Base-by-base conservation (phyloP, 2,113 vertebrate genomes). In the Lophius piscatorius region DNA sequence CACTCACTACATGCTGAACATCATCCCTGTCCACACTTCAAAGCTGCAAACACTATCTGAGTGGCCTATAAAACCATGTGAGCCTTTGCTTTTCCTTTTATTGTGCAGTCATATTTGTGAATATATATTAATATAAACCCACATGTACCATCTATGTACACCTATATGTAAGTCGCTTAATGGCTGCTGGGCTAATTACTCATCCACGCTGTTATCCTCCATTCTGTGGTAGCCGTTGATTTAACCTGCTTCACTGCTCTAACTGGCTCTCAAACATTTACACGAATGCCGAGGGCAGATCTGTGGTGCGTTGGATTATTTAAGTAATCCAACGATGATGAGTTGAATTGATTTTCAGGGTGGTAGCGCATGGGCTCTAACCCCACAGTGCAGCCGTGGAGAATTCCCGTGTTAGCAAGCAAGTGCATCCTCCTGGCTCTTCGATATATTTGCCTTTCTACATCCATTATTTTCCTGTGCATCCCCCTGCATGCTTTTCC, bases 261-360 rank as follows among this genome's bases (percentile, higher is more conserved):
- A 46, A n/a, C 35, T 17, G 34, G 44, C 67, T 48, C 29, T 7
- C 7, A 23, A n/a, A 26, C 28, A 50, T 46, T 48, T 41, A 48
- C 29, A 35, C 55, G 23, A 20, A 70, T 46, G 48, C 58, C 40
- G 9, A 34, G 21, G 60, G 54, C 51, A 54, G 31, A 51, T 40
- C 34, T 57, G 49, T 35, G 48, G 49, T 70, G 46, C 52, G 57
- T 65, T 70, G 62, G 18, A 69, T 81, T 80, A 63, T 78, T 81
- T 57, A 56, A 72, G 55, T 56, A 70, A 66, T 61, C 57, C 33
- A n/a, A n/a, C n/a, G n/a, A n/a, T n/a, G n/a, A 81, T 70, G 68
- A 74, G 51, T 41, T 71, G 56, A 78, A 80, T 74, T 70, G 80
- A 83, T 61, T 38, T 72, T 73, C n/a, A 38, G 62, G 34, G 51